Evolutionary conservation across 2,113 vertebrate genomes (phyloP), one percentile per base, ranked within the genome.

Genomic region (Ellobius talpinus): DNA sequence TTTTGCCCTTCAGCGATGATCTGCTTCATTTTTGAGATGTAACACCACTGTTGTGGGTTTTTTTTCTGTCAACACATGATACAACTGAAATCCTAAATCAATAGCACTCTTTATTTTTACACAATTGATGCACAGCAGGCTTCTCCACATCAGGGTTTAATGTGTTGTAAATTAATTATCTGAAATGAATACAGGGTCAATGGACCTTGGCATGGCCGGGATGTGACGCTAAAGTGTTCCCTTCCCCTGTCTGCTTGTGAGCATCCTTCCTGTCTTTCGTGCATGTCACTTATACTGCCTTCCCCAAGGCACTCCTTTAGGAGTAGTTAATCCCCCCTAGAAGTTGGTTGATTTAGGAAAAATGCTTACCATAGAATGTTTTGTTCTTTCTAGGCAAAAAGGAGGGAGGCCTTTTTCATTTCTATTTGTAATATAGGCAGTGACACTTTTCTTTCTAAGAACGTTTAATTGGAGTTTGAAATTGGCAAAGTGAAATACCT

Each of bases 151-250:
- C 98, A 98, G 98, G 98, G 98, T 98, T 99, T 99, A 98, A 99
- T 99, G 99, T 99, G 99, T 99, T 99, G 98, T 98, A 99, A 99
- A 99, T 99, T 99, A 98, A 99, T 99, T 99, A 98, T 98, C 98
- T 98, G 97, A 98, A 99, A 99, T 99, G 99, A 99, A 97, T 95
- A 93, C 97, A 97, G 98, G 98, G 99, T 99, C 98, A 99, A 98
- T 99, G 98, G 98, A 97, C 98, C 99, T 99, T 99, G 98, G 98
- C 98, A 98, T 98, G 98, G 98, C 98, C 63, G 90, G 96, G 97
- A 98, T 97, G 97, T 89, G 96, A 98, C 96, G 97, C 93, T 98
- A 92, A 98, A 98, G 94, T 95, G 96, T 98, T 98, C 98, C 93
- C 97, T 98, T 98, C 98, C 97, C 97, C 97, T 94, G 97, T 96